Evolutionary conservation across 2,888 invertebrate species (phyloP).

Genomic region (Tiliacea aurago): DNA sequence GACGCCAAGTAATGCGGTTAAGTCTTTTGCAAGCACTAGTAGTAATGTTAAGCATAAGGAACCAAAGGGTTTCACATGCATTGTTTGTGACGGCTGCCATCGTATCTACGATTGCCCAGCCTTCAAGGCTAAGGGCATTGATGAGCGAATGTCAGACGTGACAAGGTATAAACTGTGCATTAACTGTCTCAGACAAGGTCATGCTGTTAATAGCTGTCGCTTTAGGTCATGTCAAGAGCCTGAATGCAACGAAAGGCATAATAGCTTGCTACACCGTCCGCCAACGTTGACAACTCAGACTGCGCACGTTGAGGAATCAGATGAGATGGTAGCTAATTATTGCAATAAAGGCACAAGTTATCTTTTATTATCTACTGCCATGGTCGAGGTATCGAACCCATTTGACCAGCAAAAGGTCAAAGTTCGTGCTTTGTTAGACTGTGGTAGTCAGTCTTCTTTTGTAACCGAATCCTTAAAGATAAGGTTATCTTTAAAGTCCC

Average conservation of each 20-base stretch:
- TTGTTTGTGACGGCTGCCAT: constrained; percentile 58
- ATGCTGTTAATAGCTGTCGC: not conserved
- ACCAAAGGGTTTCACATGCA: constrained; percentile 24
- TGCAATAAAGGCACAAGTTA: not conserved
- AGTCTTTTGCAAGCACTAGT: constrained; percentile 7
- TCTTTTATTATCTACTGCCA: constrained; percentile 24
- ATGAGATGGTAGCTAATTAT: not conserved
- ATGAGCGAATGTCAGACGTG: constrained; percentile 1
- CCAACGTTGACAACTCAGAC: not conserved
- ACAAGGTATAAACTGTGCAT: constrained; percentile 3
- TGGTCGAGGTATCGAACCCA: constrained; percentile 16
- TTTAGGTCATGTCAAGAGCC: constrained; percentile 3
- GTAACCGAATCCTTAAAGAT: constrained; percentile 17
- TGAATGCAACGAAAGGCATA: not conserved
- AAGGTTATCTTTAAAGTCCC: not conserved
- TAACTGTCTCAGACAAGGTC: constrained; percentile 9
- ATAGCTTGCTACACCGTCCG: constrained; percentile 12
- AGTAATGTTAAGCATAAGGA: not conserved
- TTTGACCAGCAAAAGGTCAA: not conserved
- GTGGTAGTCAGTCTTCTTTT: constrained; percentile 37
- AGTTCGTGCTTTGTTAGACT: constrained; percentile 32
- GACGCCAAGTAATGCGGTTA: not conserved
- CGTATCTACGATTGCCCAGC: constrained; percentile 53
- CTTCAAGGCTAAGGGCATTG: constrained; percentile 3
- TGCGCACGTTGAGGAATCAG: not conserved